Base-by-base conservation (phyloP, 2,888 invertebrate genomes). In the Patella caerulea region DNA sequence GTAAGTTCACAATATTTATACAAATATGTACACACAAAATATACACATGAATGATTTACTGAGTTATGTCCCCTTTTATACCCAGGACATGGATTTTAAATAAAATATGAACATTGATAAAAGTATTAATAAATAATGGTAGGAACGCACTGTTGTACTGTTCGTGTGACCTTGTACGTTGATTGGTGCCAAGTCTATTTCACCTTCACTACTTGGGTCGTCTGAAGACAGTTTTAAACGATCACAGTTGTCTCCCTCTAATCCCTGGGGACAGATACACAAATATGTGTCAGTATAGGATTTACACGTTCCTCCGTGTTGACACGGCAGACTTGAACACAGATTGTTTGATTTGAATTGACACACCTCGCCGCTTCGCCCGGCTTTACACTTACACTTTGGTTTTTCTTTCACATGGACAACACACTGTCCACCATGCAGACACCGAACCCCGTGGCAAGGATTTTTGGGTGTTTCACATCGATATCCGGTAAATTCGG, bases 221-320 rank as follows among this genome's bases (percentile, higher is more conserved):
- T 82, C 81, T 4, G 80, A 77, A 1, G 77, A 59, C 52, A 80
- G 70, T 12, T 78, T 74, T 45, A 74, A 54, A 2, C 59, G 17
- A 56, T 86, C 83, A 80, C 87, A 87, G 55, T 77, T 73, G 53
- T 81, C 74, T n/a, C 86, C 86, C 14, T 73, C 73, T 69, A 78
- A 84, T 12, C 79, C 80, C 9, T 79, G 77, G 3, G 81, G 72
- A 80, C 87, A 87, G 19, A 84, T 83, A 75, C 87, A 87, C 71
- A 81, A 70, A 78, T 84, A 85, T 3, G 74, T 77, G 11, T 83
- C 83, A 15, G 77, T 79, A 72, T 84, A 81, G 17, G 80, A 83
- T 79, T 84, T 84, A 75, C 87, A 87, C 29, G 73, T 79, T 0
- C 86, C 86, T 29, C 85, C 85, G 79, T 86, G 81, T 70, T 79